These are phyloP conservation scores for Callipepla squamata DNA, from an alignment of 2,113 vertebrate species.

Conservation along the genomic window DNA sequence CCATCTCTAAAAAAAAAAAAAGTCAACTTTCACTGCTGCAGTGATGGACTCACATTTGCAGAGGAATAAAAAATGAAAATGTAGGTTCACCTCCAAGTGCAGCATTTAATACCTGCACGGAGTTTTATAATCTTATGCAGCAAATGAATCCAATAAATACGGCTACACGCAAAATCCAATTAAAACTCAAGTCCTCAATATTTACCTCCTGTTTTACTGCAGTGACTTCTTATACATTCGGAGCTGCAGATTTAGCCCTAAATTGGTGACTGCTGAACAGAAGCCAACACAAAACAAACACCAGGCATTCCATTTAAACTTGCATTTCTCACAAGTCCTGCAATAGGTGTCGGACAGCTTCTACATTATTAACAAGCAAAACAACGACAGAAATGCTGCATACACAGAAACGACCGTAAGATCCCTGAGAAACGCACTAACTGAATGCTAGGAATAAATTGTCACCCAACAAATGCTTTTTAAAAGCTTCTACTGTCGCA, in stretches of 20 bases:
- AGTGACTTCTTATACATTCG: constrained; percentile 26
- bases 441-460: not conserved
- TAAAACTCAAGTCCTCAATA: constrained; percentile 12
- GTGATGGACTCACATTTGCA: not conserved
- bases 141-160: constrained; percentile 60
- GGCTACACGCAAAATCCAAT: constrained; percentile 27
- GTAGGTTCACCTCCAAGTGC: not conserved
- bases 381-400: not conserved
- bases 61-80: not conserved
- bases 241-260: not conserved
- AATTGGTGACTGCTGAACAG: not conserved
- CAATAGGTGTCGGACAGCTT: constrained; percentile 8
- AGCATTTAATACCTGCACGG: not conserved
- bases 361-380: constrained; percentile 20
- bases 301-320: constrained; percentile 41
- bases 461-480: not conserved
- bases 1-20: not conserved
- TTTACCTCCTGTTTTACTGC: constrained; percentile 36
- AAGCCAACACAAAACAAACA: not conserved
- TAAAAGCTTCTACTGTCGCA: constrained; percentile 2
- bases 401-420: not conserved
- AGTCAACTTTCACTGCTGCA: not conserved
- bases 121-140: constrained; percentile 17
- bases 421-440: not conserved
- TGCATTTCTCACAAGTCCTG: constrained; percentile 36